A percentile compares a stretch with the other conserved stretches of the same genome.
Conservation (phyloP, 37 sponge, comb jelly and placozoan species). For the Cliona cf. orientalis region DNA sequence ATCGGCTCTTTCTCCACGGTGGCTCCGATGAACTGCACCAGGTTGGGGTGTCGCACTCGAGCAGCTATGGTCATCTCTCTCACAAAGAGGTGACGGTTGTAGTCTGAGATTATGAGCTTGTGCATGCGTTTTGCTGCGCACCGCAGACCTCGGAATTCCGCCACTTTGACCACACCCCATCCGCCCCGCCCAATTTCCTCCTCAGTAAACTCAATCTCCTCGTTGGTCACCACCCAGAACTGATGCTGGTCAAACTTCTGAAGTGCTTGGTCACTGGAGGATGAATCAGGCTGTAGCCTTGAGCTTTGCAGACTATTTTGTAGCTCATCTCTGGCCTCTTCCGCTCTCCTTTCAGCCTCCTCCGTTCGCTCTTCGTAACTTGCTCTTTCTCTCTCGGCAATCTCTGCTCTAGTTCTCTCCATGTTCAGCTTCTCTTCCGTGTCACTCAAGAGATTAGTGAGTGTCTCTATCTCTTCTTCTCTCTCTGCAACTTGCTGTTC, state of each 20-base stretch:
- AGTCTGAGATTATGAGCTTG: conserved; percentile 35
- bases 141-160: conserved; percentile 49
- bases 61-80: conserved; percentile 72
- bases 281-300: too few species aligned
- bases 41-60: conserved; percentile 55
- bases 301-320: too few species aligned
- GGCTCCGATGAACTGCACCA: neutral
- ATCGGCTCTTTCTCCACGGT: conserved; percentile 32
- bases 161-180: conserved; percentile 59
- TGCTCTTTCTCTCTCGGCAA: neutral
- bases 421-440: neutral
- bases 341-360: neutral
- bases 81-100: conserved; percentile 52
- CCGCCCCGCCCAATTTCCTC: conserved; percentile 69
- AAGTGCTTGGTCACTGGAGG: too few species aligned
- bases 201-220: conserved; percentile 42
- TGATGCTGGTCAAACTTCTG: neutral
- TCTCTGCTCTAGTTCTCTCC: neutral
- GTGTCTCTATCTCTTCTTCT: too few species aligned
- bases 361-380: too few species aligned
- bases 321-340: neutral
- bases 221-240: conserved; percentile 44
- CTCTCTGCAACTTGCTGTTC: too few species aligned
- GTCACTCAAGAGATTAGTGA: neutral
- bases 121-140: conserved; percentile 74